phyloP scores from a whole-genome alignment of 2,797 vertebrate species.

The Bucorvus abyssinicus region DNA sequence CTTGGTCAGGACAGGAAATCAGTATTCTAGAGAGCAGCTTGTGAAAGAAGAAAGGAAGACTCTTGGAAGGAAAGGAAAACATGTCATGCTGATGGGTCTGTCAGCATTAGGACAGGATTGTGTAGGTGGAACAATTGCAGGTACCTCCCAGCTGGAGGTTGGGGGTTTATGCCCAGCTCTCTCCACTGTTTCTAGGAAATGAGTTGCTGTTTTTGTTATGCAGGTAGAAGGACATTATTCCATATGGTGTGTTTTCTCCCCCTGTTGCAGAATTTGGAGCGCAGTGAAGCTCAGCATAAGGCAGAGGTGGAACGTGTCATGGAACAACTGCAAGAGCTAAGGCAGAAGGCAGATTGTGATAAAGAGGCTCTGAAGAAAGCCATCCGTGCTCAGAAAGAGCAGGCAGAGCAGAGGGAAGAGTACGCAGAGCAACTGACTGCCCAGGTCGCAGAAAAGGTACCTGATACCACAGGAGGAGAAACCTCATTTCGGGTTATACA shows the following conservation, averaged over 20 bases:
- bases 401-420: conserved; percentile 84
- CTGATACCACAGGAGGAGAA: not conserved
- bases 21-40: not conserved
- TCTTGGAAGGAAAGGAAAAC: not conserved
- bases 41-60: not conserved
- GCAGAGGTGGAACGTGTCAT: conserved; percentile 77
- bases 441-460: conserved; percentile 87
- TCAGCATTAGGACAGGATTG: not conserved
- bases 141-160: not conserved
- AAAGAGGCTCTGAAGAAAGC: conserved; percentile 87
- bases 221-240: not conserved
- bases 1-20: not conserved
- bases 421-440: conserved; percentile 77
- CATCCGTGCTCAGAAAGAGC: conserved; percentile 83
- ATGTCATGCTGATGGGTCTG: not conserved
- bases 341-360: conserved; percentile 76
- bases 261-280: conserved; percentile 83
- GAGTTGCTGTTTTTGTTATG: not conserved
- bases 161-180: not conserved
- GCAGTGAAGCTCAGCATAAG: conserved; percentile 79
- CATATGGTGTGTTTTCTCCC: not conserved
- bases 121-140: not conserved
- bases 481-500: not conserved
- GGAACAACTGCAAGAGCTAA: conserved; percentile 79
- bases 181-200: not conserved